These are phyloP conservation scores for Oeneis ivallda DNA, from an alignment of 2,888 invertebrate genomes.

Conservation along the genomic window DNA sequence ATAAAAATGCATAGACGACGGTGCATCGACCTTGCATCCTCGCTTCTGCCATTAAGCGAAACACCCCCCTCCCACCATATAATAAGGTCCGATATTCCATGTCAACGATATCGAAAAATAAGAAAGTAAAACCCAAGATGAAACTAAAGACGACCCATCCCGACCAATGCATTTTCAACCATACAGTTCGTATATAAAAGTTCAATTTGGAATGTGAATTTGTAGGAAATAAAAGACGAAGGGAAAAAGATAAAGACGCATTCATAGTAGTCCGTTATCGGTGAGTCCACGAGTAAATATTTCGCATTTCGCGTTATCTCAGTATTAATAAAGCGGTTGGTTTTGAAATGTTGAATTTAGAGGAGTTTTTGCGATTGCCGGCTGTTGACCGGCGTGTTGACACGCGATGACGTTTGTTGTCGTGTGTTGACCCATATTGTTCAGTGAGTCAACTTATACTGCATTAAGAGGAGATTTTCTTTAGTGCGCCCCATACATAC, in stretches of 20 bases:
- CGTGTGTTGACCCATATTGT: conserved; percentile 46
- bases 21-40: conserved; percentile 79
- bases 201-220: conserved; percentile 32
- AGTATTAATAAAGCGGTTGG: conserved; percentile 62
- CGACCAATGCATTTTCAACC: conserved; percentile 52
- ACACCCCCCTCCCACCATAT: conserved; percentile 46
- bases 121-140: conserved; percentile 78
- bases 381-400: conserved; percentile 44
- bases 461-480: not conserved
- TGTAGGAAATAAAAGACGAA: conserved; percentile 51
- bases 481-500: too few species aligned
- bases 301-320: conserved; percentile 72
- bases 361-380: conserved; percentile 52
- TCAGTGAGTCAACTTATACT: conserved; percentile 43
- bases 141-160: conserved; percentile 68
- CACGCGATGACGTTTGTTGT: not conserved
- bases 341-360: conserved; percentile 73
- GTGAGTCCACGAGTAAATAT: conserved; percentile 72
- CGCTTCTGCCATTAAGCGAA: conserved; percentile 47
- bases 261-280: conserved; percentile 74
- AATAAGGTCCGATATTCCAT: conserved; percentile 56
- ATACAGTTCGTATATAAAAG: conserved; percentile 43
- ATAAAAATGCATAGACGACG: conserved; percentile 77
- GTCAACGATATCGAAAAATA: conserved; percentile 64
- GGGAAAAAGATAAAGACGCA: conserved; percentile 70